Evolutionary conservation across 2,113 vertebrate genomes (phyloP), one percentile per base, ranked within the genome.

Genomic region (Caranx ignobilis): DNA sequence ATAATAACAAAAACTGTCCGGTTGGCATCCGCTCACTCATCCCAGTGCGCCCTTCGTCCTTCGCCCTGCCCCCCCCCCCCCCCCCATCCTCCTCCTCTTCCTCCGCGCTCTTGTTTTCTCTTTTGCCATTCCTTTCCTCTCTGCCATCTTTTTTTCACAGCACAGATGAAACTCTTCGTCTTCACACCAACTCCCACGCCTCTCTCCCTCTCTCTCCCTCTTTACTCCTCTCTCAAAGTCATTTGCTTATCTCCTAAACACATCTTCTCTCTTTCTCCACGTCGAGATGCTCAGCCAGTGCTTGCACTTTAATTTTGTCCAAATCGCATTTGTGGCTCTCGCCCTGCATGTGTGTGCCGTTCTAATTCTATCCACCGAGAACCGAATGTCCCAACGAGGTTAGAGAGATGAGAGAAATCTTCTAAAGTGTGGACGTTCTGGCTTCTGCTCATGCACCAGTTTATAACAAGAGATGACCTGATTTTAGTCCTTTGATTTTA

Each of bases 161-260:
- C 88, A 87, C 87, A 93, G 88, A 90, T 87, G 91, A 93, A 89
- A 76, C 87, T 82, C 68, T 89, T 89, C 72, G 77, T 71, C 65
- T 77, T 88, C 83, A 72, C 85, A 78, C 83, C 66, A 50, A 81
- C 91, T 91, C 91, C 90, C 75, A 89, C 91, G 37, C 85, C 26
- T 26, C 26, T 26, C 26, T 26, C 26, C 26, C 26, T 26, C 26
- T 26, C 26, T 26, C 26, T 26, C 26, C 74, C 71, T 32, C 64
- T 81, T 62, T 79, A 41, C 69, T 68, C 41, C 71, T 74, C 85
- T 68, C 75, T 76, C 54, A 55, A n/a, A 72, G 48, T 71, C 32
- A 1, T 87, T 73, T 72, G 75, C 72, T 43, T 32, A 47, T 75
- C 81, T 80, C 64, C 64, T n/a, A 68, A 68, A 88, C 62, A 19